Conservation (phyloP, 2,797 vertebrate genomes). For the Sebastes aleutianus region DNA sequence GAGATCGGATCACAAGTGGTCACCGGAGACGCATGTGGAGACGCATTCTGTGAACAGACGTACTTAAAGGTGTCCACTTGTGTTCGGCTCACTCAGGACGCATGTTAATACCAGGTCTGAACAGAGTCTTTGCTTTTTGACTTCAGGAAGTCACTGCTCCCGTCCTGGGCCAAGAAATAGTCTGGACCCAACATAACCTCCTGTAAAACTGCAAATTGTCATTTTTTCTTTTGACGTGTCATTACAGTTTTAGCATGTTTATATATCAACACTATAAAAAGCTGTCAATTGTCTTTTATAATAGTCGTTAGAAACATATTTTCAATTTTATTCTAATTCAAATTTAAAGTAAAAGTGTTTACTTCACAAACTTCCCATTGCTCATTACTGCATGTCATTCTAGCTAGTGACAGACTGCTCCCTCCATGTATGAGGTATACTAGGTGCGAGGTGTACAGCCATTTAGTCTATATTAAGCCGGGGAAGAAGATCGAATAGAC, state of each 20-base stretch:
- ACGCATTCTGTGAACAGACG: no score
- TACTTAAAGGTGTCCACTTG: no score
- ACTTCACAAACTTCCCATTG: not conserved
- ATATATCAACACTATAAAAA: not conserved
- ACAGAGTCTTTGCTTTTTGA: not conserved
- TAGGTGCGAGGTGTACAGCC: not conserved
- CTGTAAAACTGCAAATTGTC: not conserved
- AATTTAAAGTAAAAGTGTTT: not conserved
- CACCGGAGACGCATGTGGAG: no score
- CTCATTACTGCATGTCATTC: not conserved
- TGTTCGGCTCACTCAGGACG: no score
- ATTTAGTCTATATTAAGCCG: conserved; percentile 9
- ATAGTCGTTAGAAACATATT: not conserved
- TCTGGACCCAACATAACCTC: not conserved
- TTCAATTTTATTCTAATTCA: no score
- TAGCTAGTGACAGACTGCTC: not conserved
- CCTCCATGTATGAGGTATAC: not conserved
- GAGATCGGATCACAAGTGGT: no score
- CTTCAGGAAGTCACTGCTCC: not conserved
- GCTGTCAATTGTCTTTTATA: not conserved
- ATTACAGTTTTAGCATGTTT: not conserved
- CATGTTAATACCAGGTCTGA: no score
- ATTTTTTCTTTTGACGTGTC: not conserved
- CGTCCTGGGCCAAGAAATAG: not conserved
- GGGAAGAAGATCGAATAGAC: conserved; percentile 35